These are phyloP conservation scores for Arothron firmamentum DNA, from an alignment of 2,113 vertebrate species.

Conservation along the genomic window DNA sequence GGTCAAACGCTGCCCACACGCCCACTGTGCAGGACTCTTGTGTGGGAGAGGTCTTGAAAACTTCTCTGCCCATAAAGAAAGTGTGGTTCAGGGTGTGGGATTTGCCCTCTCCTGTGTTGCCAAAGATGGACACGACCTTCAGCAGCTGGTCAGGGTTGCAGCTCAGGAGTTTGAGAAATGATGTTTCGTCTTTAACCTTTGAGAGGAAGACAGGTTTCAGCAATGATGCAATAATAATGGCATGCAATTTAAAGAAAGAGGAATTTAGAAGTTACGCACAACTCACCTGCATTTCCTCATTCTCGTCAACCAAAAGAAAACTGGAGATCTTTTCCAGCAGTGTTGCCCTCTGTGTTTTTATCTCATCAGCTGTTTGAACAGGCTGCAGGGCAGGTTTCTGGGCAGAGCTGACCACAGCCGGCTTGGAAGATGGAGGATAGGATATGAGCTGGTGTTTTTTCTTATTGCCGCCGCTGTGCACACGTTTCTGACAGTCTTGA, in stretches of 20 bases:
- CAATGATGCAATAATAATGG: no score
- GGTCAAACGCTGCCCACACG: constrained; percentile 95
- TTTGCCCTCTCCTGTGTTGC: constrained; percentile 97
- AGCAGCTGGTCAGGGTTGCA: constrained; percentile 88
- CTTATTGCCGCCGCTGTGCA: constrained; percentile 84
- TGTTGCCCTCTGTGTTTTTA: constrained; percentile 73
- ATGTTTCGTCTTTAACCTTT: constrained; percentile 88
- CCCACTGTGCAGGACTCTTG: constrained; percentile 98
- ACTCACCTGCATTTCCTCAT: constrained; percentile 94
- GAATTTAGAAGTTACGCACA: not conserved
- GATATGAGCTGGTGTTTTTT: constrained; percentile 84
- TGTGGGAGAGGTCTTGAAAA: constrained; percentile 94
- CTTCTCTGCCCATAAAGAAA: constrained; percentile 94
- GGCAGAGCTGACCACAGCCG: constrained; percentile 30
- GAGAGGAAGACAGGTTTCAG: not conserved
- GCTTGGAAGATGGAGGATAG: constrained; percentile 76
- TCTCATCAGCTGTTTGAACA: constrained; percentile 71
- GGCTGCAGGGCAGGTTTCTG: constrained; percentile 33
- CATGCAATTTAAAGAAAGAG: not conserved
- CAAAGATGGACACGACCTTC: constrained; percentile 98
- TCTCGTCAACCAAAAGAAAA: constrained; percentile 96
- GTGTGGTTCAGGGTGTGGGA: constrained; percentile 98
- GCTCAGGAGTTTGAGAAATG: constrained; percentile 86
- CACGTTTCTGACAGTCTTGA: constrained; percentile 89
- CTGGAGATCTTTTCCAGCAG: constrained; percentile 86